Evolutionary conservation across 2,888 invertebrate species (phyloP).

Genomic region (Ametastegia equiseti): DNA sequence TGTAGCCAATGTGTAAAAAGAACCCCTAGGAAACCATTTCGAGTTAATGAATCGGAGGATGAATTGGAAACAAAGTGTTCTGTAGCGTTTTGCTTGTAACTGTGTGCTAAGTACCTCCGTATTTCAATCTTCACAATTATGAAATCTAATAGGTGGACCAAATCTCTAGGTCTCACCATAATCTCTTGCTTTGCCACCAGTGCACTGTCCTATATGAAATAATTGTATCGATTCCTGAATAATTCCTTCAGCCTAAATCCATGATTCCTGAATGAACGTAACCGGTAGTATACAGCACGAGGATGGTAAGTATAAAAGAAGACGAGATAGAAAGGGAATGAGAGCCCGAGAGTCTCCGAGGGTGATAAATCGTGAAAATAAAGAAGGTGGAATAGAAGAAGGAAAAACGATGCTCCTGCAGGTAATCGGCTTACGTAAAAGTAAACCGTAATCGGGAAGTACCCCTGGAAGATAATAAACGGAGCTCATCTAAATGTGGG

Average conservation of each 20-base stretch:
- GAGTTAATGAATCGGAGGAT: no score
- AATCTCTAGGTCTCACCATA: no score
- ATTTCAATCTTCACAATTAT: no score
- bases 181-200: no score
- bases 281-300: background rate
- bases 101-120: no score
- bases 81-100: no score
- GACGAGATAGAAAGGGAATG: background rate
- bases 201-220: no score
- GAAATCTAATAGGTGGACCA: no score
- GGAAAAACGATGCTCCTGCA: constrained; percentile 31
- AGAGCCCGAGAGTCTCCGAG: background rate
- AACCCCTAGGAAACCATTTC: no score
- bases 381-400: background rate
- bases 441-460: constrained; percentile 42
- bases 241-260: background rate
- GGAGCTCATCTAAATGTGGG: constrained; percentile 34
- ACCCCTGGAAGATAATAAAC: constrained; percentile 42
- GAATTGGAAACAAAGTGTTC: no score
- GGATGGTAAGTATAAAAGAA: background rate
- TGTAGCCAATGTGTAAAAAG: no score
- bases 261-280: background rate
- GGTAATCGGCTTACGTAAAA: constrained; percentile 47
- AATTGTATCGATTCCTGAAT: background rate
- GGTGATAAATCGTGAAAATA: constrained; percentile 23